These are phyloP conservation scores for Cheilinus undulatus DNA, from an alignment of 2,113 vertebrate genomes.

Conservation along the genomic window DNA sequence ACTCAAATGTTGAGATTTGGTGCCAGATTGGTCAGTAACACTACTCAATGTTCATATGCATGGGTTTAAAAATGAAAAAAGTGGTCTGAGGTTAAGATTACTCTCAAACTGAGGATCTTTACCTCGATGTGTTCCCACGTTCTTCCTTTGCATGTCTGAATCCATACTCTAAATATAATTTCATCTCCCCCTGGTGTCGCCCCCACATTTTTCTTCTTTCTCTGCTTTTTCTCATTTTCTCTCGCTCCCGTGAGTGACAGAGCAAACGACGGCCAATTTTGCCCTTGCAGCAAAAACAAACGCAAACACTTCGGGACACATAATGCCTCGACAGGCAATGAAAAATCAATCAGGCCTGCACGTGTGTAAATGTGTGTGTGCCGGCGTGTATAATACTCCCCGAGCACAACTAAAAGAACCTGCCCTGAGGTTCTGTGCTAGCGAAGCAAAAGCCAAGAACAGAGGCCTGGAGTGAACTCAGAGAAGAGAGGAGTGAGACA, in stretches of 20 bases:
- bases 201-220: background rate
- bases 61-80: too few species aligned
- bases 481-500: conserved; percentile 9
- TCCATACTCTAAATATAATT: conserved; percentile 9
- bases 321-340: conserved; percentile 49
- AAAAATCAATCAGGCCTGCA: conserved; percentile 62
- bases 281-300: conserved; percentile 47
- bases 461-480: conserved; percentile 26
- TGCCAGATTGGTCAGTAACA: too few species aligned
- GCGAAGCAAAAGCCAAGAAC: conserved; percentile 44
- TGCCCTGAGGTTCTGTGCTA: conserved; percentile 49
- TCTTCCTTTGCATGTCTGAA: conserved; percentile 9
- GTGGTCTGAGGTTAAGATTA: too few species aligned
- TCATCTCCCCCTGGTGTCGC: conserved; percentile 35
- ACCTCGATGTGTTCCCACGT: conserved; percentile 1
- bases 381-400: conserved; percentile 19
- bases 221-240: conserved; percentile 26
- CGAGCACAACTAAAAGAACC: conserved; percentile 39
- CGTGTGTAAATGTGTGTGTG: conserved; percentile 1
- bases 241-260: conserved; percentile 42
- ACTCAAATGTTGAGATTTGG: too few species aligned
- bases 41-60: too few species aligned
- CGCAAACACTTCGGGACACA: conserved; percentile 51
- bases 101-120: too few species aligned
- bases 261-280: conserved; percentile 52